Conservation (phyloP, 2,797 vertebrate genomes). For the Bovichtus diacanthus region DNA sequence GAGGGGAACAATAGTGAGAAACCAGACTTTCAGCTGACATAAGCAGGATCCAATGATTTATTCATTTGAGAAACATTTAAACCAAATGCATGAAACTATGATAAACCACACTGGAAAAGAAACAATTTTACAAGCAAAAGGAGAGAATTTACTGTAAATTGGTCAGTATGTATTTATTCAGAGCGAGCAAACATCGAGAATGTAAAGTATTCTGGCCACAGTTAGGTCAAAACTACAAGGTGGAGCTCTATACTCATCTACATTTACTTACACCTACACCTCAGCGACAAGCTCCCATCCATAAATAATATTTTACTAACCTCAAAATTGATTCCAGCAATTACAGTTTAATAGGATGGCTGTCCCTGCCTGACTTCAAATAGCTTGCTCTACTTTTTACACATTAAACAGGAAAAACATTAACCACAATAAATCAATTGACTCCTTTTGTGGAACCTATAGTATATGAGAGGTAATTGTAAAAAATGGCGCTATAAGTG, state of each 20-base stretch:
- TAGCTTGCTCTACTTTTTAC: conserved; percentile 31
- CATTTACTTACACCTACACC: conserved; percentile 35
- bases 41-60: background rate
- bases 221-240: background rate
- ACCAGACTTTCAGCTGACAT: conserved; percentile 1
- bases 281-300: conserved; percentile 9
- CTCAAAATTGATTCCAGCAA: conserved; percentile 40
- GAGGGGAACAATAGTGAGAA: background rate
- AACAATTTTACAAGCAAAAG: background rate
- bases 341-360: conserved; percentile 41
- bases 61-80: background rate
- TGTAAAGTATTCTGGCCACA: conserved; percentile 12
- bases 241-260: conserved; percentile 29
- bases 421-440: conserved; percentile 42
- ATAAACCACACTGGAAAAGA: background rate
- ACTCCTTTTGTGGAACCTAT: conserved; percentile 10
- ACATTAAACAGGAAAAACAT: conserved; percentile 33
- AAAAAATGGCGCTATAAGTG: conserved; percentile 22
- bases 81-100: background rate
- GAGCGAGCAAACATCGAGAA: conserved; percentile 12
- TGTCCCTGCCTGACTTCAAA: conserved; percentile 30
- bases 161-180: conserved; percentile 20
- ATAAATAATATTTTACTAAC: conserved; percentile 42
- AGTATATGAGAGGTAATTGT: conserved; percentile 24
- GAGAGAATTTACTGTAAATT: background rate